Evolutionary conservation across 2,797 vertebrate species (phyloP).

Genomic region (Pseudochirops corinnae): DNA sequence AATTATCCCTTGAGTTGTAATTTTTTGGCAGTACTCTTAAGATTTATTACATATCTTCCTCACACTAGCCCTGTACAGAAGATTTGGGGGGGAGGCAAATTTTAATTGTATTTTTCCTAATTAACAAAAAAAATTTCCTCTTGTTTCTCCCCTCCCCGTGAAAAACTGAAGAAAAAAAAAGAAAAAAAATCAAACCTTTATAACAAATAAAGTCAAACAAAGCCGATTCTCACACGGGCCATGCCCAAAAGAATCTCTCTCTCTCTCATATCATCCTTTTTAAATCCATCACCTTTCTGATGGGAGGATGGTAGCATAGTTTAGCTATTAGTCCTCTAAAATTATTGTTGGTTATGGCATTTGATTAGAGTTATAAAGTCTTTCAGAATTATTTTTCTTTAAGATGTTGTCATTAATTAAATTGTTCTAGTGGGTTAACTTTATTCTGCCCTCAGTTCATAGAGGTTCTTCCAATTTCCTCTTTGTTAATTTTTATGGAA

Average conservation of each 20-base stretch:
- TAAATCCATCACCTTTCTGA: background rate
- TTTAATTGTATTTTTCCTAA: background rate
- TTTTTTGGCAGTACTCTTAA: constrained; percentile 4
- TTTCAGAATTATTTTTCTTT: background rate
- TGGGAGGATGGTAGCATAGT: background rate
- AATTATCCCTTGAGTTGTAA: constrained; percentile 55
- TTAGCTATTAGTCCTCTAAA: background rate
- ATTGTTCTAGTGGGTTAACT: background rate
- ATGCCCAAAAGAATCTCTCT: background rate
- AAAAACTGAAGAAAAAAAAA: background rate
- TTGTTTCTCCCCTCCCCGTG: background rate
- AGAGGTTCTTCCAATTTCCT: background rate
- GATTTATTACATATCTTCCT: background rate
- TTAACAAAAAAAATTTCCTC: background rate
- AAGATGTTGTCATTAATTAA: background rate
- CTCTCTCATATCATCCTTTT: background rate
- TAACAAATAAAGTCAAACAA: background rate
- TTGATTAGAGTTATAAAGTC: background rate
- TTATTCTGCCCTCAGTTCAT: background rate
- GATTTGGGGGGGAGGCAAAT: background rate
- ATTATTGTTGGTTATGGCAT: background rate
- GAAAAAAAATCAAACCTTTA: background rate
- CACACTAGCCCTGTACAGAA: background rate
- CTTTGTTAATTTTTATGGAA: background rate
- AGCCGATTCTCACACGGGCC: background rate